These are phyloP conservation scores for Coleophora deauratella DNA, from an alignment of 2,888 invertebrate genomes.

Conservation along the genomic window DNA sequence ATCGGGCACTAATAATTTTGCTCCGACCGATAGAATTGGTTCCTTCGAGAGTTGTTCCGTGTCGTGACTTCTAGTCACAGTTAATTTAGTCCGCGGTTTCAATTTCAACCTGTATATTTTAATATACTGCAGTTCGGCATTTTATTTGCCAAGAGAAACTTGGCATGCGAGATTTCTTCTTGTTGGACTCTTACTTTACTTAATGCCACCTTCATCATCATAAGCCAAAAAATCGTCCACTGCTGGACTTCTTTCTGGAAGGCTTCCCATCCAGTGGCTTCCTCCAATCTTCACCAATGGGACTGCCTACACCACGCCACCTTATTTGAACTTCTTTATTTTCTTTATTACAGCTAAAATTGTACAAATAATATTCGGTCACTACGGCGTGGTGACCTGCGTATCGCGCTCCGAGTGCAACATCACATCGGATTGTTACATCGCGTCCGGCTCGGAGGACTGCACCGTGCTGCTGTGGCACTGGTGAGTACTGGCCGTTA, in stretches of 20 bases:
- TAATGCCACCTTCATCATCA: too few species aligned
- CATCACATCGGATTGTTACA: conserved; percentile 98
- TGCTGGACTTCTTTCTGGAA: too few species aligned
- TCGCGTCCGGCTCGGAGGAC: conserved; percentile 98
- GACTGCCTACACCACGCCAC: too few species aligned
- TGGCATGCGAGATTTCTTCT: too few species aligned
- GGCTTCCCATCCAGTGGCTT: too few species aligned
- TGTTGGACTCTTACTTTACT: too few species aligned
- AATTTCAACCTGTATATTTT: too few species aligned
- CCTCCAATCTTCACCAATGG: too few species aligned
- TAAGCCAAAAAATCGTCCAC: too few species aligned
- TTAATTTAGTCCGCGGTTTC: neutral
- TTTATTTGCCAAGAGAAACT: too few species aligned
- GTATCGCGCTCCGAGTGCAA: conserved; percentile 98
- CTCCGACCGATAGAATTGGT: neutral
- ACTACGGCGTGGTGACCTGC: conserved; percentile 99
- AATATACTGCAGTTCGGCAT: too few species aligned
- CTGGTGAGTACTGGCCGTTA: conserved; percentile 78
- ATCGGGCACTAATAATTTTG: too few species aligned
- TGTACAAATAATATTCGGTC: conserved; percentile 98
- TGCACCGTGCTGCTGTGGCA: conserved; percentile 99
- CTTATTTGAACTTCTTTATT: neutral
- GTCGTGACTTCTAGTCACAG: neutral
- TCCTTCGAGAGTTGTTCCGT: neutral
- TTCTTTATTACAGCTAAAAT: conserved; percentile 87